Evolutionary conservation across 2,113 vertebrate species (phyloP).

Genomic region (Brienomyrus brachyistius): DNA sequence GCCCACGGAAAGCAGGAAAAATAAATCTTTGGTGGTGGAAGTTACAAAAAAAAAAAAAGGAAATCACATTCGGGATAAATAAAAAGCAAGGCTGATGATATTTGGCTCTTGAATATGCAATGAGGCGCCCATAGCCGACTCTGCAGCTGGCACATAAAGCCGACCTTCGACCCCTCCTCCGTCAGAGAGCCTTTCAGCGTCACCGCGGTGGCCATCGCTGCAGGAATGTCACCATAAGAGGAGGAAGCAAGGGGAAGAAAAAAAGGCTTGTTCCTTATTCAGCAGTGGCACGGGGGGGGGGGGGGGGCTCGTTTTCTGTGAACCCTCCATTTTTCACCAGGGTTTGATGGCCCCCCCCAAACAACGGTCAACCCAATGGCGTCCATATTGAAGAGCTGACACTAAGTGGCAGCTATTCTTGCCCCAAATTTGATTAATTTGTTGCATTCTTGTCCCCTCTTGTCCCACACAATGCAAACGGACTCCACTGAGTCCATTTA

Average conservation of each 20-base stretch:
- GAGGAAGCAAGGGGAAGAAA: conserved; percentile 50
- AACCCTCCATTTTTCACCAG: conserved; percentile 72
- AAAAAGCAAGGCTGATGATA: not conserved
- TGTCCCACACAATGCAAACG: conserved; percentile 73
- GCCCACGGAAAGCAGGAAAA: not conserved
- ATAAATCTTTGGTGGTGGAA: not conserved
- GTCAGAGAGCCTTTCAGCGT: conserved; percentile 63
- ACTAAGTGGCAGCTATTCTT: conserved; percentile 69
- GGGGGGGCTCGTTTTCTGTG: conserved; percentile 59
- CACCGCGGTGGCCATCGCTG: conserved; percentile 54
- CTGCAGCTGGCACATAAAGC: conserved; percentile 79
- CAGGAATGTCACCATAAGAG: conserved; percentile 61
- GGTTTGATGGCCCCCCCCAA: conserved; percentile 64
- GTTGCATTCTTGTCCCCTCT: conserved; percentile 70
- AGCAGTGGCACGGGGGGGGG: conserved; percentile 60
- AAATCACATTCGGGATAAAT: not conserved
- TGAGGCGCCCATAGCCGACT: conserved; percentile 59
- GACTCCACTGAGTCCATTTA: conserved; percentile 75
- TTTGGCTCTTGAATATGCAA: conserved; percentile 35
- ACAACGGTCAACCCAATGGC: conserved; percentile 44
- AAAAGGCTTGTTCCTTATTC: conserved; percentile 63
- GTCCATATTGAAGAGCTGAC: conserved; percentile 41
- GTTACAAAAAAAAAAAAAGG: not conserved
- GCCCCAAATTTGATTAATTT: conserved; percentile 85
- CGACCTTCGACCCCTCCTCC: conserved; percentile 65